A percentile compares a stretch with the other conserved stretches of the same genome.
These are phyloP conservation scores for Scleropages formosus DNA, from an alignment of 2,797 vertebrate species.

Conservation along the genomic window DNA sequence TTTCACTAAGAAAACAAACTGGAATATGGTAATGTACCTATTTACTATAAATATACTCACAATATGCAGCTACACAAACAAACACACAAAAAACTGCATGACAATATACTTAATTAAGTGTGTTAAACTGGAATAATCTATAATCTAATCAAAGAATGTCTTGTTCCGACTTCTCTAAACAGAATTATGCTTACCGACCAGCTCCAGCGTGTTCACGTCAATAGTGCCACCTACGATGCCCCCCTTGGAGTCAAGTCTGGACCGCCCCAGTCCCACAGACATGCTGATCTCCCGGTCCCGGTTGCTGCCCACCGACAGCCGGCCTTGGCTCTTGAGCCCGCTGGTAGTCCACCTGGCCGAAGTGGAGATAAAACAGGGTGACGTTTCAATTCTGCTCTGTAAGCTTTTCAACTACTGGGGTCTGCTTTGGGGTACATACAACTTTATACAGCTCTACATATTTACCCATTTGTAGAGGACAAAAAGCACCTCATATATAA, in stretches of 20 bases:
- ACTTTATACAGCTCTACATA: not conserved
- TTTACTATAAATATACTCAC: too few relatives aligned
- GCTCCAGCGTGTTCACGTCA: constrained; percentile 96
- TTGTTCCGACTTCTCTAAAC: too few relatives aligned
- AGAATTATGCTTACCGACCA: constrained; percentile 85
- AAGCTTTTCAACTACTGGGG: too few relatives aligned
- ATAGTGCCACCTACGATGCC: constrained; percentile 98
- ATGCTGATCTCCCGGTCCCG: constrained; percentile 96
- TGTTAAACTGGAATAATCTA: not conserved
- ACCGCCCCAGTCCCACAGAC: constrained; percentile 94
- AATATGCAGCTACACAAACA: too few relatives aligned
- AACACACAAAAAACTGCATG: too few relatives aligned
- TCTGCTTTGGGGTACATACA: too few relatives aligned
- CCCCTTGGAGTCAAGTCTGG: constrained; percentile 95
- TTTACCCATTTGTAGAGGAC: not conserved
- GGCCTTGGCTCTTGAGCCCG: constrained; percentile 96
- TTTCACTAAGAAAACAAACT: not conserved
- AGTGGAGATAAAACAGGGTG: not conserved
- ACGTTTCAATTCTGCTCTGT: not conserved
- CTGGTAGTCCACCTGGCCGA: constrained; percentile 91
- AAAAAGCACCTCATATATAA: too few relatives aligned
- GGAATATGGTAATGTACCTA: not conserved
- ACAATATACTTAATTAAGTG: too few relatives aligned
- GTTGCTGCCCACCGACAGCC: constrained; percentile 94
- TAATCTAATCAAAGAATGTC: not conserved